These are phyloP conservation scores for Gobius niger DNA, from an alignment of 2,113 vertebrate genomes.

Conservation along the genomic window DNA sequence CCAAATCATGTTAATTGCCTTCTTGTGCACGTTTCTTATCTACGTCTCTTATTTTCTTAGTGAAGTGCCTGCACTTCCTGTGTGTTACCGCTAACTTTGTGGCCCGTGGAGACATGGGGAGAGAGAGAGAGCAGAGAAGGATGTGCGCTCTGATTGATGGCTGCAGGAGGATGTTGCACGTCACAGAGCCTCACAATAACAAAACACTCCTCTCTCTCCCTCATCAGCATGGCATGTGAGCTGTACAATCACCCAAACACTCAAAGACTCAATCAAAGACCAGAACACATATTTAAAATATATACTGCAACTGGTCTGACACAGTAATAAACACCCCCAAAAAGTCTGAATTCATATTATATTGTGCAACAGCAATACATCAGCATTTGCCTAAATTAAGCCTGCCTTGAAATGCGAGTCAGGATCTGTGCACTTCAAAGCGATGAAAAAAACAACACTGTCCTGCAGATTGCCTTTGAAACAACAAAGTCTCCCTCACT, in stretches of 20 bases:
- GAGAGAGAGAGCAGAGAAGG: constrained; percentile 21
- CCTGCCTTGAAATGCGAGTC: not conserved
- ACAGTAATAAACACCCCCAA: not conserved
- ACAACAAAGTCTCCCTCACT: constrained; percentile 8
- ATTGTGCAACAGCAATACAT: not conserved
- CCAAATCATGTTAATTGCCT: no score
- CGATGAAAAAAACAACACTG: constrained; percentile 7
- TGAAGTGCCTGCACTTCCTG: constrained; percentile 41
- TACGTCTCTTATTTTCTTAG: constrained; percentile 51
- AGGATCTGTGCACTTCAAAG: not conserved
- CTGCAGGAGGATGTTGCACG: constrained; percentile 52
- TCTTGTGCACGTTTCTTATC: no score
- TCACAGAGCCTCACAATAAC: constrained; percentile 71
- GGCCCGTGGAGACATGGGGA: constrained; percentile 30
- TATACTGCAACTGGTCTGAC: not conserved
- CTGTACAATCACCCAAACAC: not conserved
- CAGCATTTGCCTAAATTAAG: not conserved
- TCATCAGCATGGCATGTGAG: constrained; percentile 23
- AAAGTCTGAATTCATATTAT: not conserved
- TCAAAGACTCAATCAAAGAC: constrained; percentile 1
- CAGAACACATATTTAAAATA: not conserved
- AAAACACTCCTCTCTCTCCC: constrained; percentile 59
- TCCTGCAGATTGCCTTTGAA: constrained; percentile 5
- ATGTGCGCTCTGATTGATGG: constrained; percentile 30
- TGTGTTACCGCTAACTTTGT: constrained; percentile 29